Evolutionary conservation across 2,797 vertebrate genomes (phyloP).

Genomic region (Chloroceryle inda): DNA sequence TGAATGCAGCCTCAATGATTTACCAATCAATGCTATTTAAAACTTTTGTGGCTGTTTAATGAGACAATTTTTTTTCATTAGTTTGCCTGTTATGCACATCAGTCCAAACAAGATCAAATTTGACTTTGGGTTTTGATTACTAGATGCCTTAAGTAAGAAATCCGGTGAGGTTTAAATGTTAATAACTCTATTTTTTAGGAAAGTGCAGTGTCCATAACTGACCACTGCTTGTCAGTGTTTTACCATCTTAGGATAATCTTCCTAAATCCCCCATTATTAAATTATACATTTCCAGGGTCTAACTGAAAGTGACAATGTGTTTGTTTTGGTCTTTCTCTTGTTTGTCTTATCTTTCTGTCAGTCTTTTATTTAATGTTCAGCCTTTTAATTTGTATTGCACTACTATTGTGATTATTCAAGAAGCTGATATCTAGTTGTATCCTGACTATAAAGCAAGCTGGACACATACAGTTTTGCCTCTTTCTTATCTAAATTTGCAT

Average conservation of each 20-base stretch:
- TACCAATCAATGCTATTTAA: not conserved
- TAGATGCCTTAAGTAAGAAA: not conserved
- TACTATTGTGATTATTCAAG: not conserved
- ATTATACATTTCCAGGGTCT: not conserved
- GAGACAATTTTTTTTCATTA: not conserved
- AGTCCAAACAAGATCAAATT: not conserved
- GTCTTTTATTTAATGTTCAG: not conserved
- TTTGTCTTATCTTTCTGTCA: not conserved
- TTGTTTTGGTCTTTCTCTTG: not conserved
- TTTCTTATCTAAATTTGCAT: not conserved
- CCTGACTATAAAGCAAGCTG: not conserved
- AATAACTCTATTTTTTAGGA: not conserved
- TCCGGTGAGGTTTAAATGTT: not conserved
- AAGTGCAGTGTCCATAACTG: conserved; percentile 26
- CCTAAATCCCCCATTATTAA: not conserved
- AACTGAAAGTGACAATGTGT: not conserved
- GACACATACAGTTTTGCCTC: not conserved
- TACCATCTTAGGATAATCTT: conserved; percentile 21
- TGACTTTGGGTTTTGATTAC: not conserved
- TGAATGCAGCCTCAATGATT: not conserved
- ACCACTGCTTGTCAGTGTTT: conserved; percentile 80
- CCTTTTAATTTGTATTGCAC: not conserved
- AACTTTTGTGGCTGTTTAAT: not conserved
- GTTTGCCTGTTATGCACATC: not conserved
- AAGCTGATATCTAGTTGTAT: not conserved